Conservation (phyloP, 2,113 vertebrate genomes). For the Oceanodroma tethys region DNA sequence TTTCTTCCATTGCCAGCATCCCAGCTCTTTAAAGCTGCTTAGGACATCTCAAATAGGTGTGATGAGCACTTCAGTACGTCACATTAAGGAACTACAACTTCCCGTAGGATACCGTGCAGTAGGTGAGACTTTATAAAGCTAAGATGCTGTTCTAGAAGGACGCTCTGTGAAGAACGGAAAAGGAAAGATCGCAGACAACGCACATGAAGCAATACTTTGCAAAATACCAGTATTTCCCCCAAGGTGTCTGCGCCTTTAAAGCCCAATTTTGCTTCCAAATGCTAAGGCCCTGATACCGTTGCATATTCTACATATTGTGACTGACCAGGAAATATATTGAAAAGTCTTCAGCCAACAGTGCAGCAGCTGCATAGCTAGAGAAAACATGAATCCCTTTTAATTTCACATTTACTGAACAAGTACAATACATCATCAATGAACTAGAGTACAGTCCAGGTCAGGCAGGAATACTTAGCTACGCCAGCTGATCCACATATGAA, state of each 20-base stretch:
- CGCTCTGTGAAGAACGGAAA: neutral
- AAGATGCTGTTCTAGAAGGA: neutral
- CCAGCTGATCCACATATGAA: neutral
- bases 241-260: neutral
- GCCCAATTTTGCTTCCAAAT: neutral
- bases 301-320: neutral
- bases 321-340: neutral
- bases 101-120: neutral
- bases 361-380: slow-evolving; percentile 22
- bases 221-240: neutral
- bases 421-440: slow-evolving; percentile 11
- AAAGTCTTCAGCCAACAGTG: neutral
- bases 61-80: neutral
- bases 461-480: neutral
- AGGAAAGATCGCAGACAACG: neutral
- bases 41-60: neutral
- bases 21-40: neutral
- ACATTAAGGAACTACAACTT: neutral
- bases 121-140: neutral
- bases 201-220: neutral
- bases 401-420: slow-evolving; percentile 26
- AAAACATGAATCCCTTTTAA: slow-evolving; percentile 1
- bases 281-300: neutral
- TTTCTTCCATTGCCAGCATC: neutral
- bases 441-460: neutral